phyloP scores from a whole-genome alignment of 2,113 vertebrate genomes.

The Onychorhynchus coronatus region DNA sequence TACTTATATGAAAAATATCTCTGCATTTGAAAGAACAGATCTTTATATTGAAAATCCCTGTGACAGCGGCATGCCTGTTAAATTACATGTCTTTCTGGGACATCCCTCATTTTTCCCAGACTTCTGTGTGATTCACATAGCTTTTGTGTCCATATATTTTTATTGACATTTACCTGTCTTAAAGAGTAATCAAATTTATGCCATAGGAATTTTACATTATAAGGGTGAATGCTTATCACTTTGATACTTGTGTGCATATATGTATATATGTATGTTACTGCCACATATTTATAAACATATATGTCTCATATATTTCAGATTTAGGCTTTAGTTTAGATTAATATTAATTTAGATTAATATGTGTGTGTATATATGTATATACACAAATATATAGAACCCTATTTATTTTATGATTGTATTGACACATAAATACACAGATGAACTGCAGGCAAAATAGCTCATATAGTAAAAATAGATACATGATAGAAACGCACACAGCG shows the following conservation, averaged over 20 bases:
- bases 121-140: background rate
- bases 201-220: background rate
- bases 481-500: background rate
- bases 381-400: background rate
- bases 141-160: background rate
- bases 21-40: background rate
- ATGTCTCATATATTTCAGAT: background rate
- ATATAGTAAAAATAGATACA: background rate
- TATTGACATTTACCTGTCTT: background rate
- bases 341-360: background rate
- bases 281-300: background rate
- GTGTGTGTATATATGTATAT: accelerated
- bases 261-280: background rate
- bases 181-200: background rate
- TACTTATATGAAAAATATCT: background rate
- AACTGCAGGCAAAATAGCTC: background rate
- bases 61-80: background rate
- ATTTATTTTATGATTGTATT: background rate
- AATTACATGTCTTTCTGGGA: background rate
- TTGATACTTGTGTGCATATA: background rate
- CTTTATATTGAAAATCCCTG: background rate
- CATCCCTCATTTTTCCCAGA: background rate
- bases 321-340: background rate
- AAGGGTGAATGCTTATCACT: background rate
- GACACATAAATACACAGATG: background rate